phyloP scores from a whole-genome alignment of 2,797 vertebrate species.

The Allobates femoralis region DNA sequence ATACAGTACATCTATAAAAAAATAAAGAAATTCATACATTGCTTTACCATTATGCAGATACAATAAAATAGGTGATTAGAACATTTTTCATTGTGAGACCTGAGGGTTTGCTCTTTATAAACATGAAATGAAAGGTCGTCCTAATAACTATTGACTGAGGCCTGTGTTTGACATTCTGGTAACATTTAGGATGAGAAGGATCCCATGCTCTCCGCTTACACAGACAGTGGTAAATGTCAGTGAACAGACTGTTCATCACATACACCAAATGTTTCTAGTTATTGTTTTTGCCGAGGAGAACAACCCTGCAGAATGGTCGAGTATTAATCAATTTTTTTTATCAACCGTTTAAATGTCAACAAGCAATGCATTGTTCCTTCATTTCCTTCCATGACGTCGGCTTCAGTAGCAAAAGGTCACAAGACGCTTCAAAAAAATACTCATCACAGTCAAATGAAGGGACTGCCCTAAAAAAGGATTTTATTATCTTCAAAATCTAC shows the following conservation, averaged over 20 bases:
- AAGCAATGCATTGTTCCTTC: constrained; percentile 43
- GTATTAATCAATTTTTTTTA: constrained; percentile 53
- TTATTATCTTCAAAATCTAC: not conserved
- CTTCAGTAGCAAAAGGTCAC: constrained; percentile 49
- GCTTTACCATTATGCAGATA: not conserved
- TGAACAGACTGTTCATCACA: constrained; percentile 43
- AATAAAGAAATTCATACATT: not conserved
- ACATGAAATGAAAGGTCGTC: constrained; percentile 27
- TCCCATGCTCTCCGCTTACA: constrained; percentile 5
- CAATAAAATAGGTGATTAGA: not conserved
- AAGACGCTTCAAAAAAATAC: not conserved
- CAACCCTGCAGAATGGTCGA: not conserved
- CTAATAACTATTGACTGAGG: constrained; percentile 18
- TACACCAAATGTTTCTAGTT: constrained; percentile 48
- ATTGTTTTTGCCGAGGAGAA: constrained; percentile 34
- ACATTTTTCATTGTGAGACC: not conserved
- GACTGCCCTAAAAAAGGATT: not conserved
- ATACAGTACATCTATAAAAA: not conserved
- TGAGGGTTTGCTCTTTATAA: not conserved
- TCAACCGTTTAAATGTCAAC: constrained; percentile 45
- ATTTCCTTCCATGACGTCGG: constrained; percentile 40
- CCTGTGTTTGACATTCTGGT: constrained; percentile 40
- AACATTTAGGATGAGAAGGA: constrained; percentile 26
- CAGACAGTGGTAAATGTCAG: constrained; percentile 50
- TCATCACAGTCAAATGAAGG: not conserved